Conservation (phyloP, 2,888 invertebrate species). For the Netelia inedita region DNA sequence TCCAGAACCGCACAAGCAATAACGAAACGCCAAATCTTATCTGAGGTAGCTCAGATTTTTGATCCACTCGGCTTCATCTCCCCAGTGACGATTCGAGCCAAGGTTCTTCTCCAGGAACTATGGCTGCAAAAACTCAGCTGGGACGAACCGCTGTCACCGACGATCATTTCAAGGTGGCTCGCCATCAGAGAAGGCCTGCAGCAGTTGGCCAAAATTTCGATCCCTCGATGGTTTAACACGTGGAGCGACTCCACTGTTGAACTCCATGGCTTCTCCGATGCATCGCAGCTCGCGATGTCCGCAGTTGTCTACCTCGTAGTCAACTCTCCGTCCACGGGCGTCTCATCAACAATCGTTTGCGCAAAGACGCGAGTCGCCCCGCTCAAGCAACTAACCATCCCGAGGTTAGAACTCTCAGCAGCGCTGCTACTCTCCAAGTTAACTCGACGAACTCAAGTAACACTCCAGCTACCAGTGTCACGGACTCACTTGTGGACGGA, state of each 20-base stretch:
- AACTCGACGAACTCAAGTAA: too few relatives aligned
- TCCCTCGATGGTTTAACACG: slow-evolving; percentile 52
- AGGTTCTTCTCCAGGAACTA: slow-evolving; percentile 49
- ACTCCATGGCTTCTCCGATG: slow-evolving; percentile 56
- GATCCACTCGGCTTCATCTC: slow-evolving; percentile 54
- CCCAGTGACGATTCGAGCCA: slow-evolving; percentile 50
- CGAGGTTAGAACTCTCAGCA: slow-evolving; percentile 48
- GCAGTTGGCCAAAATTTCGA: slow-evolving; percentile 23
- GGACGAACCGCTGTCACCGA: slow-evolving; percentile 34
- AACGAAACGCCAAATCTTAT: slow-evolving; percentile 54
- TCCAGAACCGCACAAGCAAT: neutral
- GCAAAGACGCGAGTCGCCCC: slow-evolving; percentile 51
- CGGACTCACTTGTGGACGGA: too few relatives aligned
- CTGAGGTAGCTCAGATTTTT: slow-evolving; percentile 56
- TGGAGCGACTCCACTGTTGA: neutral
- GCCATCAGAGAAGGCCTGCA: slow-evolving; percentile 25
- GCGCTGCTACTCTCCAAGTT: too few relatives aligned
- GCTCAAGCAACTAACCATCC: slow-evolving; percentile 44
- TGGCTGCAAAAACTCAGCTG: slow-evolving; percentile 50
- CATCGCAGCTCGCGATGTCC: slow-evolving; percentile 50
- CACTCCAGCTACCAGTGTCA: too few relatives aligned
- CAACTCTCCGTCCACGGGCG: slow-evolving; percentile 17
- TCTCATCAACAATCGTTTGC: slow-evolving; percentile 26
- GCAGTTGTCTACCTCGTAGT: slow-evolving; percentile 43
- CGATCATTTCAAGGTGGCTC: slow-evolving; percentile 12